Conservation (phyloP, 2,888 invertebrate species). For the Agonopterix arenella region DNA sequence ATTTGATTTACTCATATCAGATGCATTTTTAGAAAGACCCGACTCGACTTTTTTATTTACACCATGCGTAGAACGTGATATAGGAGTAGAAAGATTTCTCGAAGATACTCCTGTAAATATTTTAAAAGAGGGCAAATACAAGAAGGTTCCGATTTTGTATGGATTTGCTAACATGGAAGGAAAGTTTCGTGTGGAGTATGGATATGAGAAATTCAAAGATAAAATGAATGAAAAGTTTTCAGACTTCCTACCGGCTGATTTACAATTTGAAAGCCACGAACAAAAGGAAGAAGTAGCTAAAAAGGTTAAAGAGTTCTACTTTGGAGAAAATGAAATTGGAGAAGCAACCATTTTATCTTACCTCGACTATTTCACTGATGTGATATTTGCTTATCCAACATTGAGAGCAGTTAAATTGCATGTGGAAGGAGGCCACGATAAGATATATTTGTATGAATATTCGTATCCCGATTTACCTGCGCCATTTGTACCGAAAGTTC, state of each 20-base stretch:
- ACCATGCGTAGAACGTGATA: no score
- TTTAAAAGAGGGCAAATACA: no score
- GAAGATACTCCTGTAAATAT: no score
- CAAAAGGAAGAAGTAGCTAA: slow-evolving; percentile 30
- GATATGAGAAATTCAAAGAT: slow-evolving; percentile 29
- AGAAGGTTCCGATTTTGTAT: slow-evolving; percentile 34
- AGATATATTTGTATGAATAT: slow-evolving; percentile 33
- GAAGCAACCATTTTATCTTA: slow-evolving; percentile 23
- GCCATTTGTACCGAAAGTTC: neutral
- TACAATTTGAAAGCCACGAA: slow-evolving; percentile 25
- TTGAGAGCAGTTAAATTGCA: no score
- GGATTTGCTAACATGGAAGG: slow-evolving; percentile 50
- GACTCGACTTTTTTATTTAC: no score
- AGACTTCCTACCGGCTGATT: slow-evolving; percentile 40
- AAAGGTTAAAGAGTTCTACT: no score
- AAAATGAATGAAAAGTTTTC: slow-evolving; percentile 45
- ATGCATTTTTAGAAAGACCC: no score
- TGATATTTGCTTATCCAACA: slow-evolving; percentile 22
- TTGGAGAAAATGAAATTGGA: slow-evolving; percentile 22
- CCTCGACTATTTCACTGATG: slow-evolving; percentile 32
- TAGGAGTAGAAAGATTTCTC: no score
- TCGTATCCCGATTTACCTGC: slow-evolving; percentile 23
- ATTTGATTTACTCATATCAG: no score
- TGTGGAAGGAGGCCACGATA: slow-evolving; percentile 25
- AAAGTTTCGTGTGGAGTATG: slow-evolving; percentile 17